These are phyloP conservation scores for Mixornis gularis DNA, from an alignment of 2,113 vertebrate species.

Conservation along the genomic window DNA sequence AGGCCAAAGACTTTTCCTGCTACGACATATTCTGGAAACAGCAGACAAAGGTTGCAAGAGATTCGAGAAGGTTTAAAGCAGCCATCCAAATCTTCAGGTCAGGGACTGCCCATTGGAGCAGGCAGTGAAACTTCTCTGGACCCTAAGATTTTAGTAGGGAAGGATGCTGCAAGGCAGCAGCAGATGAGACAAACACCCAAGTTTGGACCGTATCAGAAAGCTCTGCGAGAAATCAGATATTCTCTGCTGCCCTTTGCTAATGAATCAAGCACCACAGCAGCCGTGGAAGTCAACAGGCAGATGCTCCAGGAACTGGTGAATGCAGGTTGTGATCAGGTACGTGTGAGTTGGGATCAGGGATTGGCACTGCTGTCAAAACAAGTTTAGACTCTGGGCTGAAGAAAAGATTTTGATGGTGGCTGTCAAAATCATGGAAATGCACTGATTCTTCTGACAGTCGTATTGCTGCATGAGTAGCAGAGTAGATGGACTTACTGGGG, in stretches of 20 bases:
- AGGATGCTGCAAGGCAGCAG: constrained; percentile 86
- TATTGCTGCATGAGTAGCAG: background rate
- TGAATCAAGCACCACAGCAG: constrained; percentile 76
- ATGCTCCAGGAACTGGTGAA: constrained; percentile 97
- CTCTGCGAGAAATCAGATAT: constrained; percentile 91
- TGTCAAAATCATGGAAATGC: background rate
- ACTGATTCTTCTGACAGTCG: fast-evolving
- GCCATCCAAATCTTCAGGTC: constrained; percentile 86
- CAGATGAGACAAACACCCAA: constrained; percentile 88
- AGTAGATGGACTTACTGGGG: background rate
- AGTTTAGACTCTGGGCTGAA: background rate
- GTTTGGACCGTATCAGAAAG: constrained; percentile 96
- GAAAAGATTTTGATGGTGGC: background rate
- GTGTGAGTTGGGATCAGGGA: background rate
- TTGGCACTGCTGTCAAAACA: background rate
- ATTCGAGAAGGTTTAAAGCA: constrained; percentile 97
- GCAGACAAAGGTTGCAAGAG: constrained; percentile 92
- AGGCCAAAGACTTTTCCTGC: constrained; percentile 99
- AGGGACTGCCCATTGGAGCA: constrained; percentile 77
- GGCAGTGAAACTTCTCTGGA: constrained; percentile 76
- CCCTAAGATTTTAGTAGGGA: constrained; percentile 78
- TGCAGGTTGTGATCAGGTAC: constrained; percentile 94
- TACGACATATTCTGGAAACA: constrained; percentile 94
- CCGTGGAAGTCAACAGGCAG: constrained; percentile 90
- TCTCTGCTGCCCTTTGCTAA: constrained; percentile 97